Evolutionary conservation across 2,888 invertebrate species (phyloP).

Genomic region (Amiota minor): DNA sequence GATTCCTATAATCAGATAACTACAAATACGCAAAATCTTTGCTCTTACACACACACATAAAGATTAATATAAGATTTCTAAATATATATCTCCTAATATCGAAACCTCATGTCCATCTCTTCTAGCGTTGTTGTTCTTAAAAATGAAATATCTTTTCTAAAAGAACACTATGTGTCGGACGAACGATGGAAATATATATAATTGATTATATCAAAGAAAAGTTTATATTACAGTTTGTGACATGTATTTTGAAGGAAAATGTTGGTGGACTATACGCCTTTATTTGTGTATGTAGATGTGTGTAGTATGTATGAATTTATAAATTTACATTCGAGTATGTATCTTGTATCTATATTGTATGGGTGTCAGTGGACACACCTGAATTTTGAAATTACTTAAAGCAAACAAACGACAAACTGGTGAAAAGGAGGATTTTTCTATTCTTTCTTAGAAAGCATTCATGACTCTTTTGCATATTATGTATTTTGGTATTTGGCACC

Average conservation of each 20-base stretch:
- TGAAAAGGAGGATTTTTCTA: too few species aligned
- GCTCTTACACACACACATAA: too few species aligned
- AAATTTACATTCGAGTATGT: background rate
- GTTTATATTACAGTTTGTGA: constrained; percentile 60
- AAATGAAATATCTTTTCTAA: background rate
- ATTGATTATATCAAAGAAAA: constrained; percentile 39
- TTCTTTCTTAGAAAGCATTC: background rate
- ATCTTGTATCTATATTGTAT: constrained; percentile 28
- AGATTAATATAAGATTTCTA: too few species aligned
- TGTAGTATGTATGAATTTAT: background rate
- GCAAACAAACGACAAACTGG: background rate
- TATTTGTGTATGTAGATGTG: background rate
- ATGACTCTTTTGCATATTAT: background rate
- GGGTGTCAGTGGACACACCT: constrained; percentile 29
- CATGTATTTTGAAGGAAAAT: background rate
- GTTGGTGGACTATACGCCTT: constrained; percentile 17
- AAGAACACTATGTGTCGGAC: background rate
- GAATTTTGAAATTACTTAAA: background rate
- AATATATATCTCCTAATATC: too few species aligned
- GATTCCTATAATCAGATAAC: too few species aligned
- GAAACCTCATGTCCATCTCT: too few species aligned
- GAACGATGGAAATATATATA: constrained; percentile 22
- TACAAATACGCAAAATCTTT: too few species aligned
- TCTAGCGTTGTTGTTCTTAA: too few species aligned
- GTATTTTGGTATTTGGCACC: background rate